Evolutionary conservation across 1,140 invertebrate species (phyloP), one percentile per base, ranked within the genome.

Genomic region (Euglossa dilemma): DNA sequence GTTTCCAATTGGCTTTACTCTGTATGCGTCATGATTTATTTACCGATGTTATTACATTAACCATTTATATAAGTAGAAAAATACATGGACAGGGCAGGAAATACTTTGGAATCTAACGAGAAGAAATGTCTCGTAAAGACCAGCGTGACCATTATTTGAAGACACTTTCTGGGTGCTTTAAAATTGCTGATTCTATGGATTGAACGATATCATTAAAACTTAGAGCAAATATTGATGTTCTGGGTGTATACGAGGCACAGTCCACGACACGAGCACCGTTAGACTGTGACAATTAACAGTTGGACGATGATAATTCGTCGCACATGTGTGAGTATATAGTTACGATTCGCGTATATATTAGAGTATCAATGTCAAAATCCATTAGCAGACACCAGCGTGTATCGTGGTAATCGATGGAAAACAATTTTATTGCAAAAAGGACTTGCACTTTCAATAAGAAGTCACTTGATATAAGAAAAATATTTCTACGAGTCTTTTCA

Each of bases 271-370:
- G 23, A 47, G 4, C 54, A 67, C 36, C 36, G 69, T 72, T 47
- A 56, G 0, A 47, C 20, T 23, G 16, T 18, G 73, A 56, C 16
- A 75, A 75, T 76, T 82, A 76, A 76, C 80, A 23, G 63, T 67
- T 52, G 20, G 8, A 36, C 18, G 52, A 66, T n/a, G 72, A 82
- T 67, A 81, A 67, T 28, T 66, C 61, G n/a, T 36, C 14, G 25
- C 20, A 5, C 28, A 47, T 23, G 50, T 64, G 9, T 28, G 20
- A 5, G 54, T 36, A 20, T 11, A 6, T 54, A 9, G 18, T 28
- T 36, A 18, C 50, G 28, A 25, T 78, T 36, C 36, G 14, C 23
- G 64, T 25, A 47, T 28, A 12, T 59, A 61, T 72, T 72, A 73
- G 54, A 12, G 20, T 7, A 52, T 45, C 28, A 18, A 73, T 63